Percentiles rank a stretch among this genome's conserved stretches.
Conservation (phyloP, 2,888 invertebrate genomes). For the Chymomyza amoena region DNA sequence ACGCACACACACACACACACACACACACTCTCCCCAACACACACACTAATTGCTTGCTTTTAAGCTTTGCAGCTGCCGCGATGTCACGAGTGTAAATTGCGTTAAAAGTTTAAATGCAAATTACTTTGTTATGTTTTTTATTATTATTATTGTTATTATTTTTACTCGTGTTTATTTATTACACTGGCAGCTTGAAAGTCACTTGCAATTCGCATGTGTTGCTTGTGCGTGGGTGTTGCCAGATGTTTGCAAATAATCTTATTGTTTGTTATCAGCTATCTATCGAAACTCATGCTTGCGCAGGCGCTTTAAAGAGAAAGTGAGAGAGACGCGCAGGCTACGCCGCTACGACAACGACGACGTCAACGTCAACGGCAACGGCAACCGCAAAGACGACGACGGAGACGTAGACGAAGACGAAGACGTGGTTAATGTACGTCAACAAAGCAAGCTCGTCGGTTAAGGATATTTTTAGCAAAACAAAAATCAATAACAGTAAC, state of each 20-base stretch:
- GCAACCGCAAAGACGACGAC: constrained; percentile 20
- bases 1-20: neutral
- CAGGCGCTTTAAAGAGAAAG: constrained; percentile 48
- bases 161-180: constrained; percentile 5
- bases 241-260: neutral
- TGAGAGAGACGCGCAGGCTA: neutral
- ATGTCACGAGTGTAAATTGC: constrained; percentile 32
- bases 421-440: neutral
- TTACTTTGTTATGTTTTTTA: constrained; percentile 30
- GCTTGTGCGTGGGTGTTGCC: constrained; percentile 5
- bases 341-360: no score
- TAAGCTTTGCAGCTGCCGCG: constrained; percentile 23
- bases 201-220: neutral
- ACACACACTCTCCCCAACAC: neutral
- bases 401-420: no score
- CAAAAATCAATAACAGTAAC: neutral
- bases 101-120: constrained; percentile 37
- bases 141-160: constrained; percentile 15
- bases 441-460: neutral
- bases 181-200: neutral
- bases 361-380: constrained; percentile 15
- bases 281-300: constrained; percentile 27
- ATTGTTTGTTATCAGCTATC: neutral
- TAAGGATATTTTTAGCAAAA: constrained; percentile 5
- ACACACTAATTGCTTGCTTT: neutral